Percentiles rank a stretch among this genome's conserved stretches.
Conservation (phyloP, 1,140 invertebrate species). For the Caenorhabditis inopinata region DNA sequence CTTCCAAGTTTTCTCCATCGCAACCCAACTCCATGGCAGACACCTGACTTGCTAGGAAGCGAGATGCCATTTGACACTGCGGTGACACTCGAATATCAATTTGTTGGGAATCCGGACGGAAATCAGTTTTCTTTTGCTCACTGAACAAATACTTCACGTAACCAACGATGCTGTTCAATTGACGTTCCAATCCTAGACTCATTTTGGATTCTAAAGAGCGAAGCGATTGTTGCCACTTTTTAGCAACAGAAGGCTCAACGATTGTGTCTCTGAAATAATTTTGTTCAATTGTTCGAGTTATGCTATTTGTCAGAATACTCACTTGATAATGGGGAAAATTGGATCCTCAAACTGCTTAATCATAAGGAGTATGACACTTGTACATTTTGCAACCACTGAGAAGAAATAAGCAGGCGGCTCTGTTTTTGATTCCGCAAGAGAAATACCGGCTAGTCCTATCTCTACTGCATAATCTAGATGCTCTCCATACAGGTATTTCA, state of each 20-base stretch:
- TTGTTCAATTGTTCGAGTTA: background rate
- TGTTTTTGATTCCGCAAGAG: slow-evolving; percentile 80
- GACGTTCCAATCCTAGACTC: slow-evolving; percentile 84
- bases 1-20: slow-evolving; percentile 88
- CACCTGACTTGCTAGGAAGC: slow-evolving; percentile 72
- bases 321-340: slow-evolving; percentile 83
- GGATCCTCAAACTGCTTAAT: slow-evolving; percentile 90
- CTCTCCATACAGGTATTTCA: slow-evolving; percentile 83
- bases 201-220: slow-evolving; percentile 74
- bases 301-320: slow-evolving; percentile 62
- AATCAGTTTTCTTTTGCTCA: slow-evolving; percentile 94
- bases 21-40: slow-evolving; percentile 80
- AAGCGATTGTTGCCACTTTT: slow-evolving; percentile 62
- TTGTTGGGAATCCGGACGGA: slow-evolving; percentile 78
- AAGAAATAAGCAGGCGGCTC: slow-evolving; percentile 90
- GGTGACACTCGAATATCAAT: slow-evolving; percentile 66
- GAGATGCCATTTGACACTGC: slow-evolving; percentile 40
- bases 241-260: slow-evolving; percentile 81
- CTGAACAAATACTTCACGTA: slow-evolving; percentile 88
- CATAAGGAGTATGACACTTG: slow-evolving; percentile 89
- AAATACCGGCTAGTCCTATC: slow-evolving; percentile 81
- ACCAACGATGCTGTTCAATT: slow-evolving; percentile 78
- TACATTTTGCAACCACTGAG: slow-evolving; percentile 87
- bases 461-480: slow-evolving; percentile 95
- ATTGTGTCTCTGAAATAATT: slow-evolving; percentile 76